Evolutionary conservation across 2,797 vertebrate genomes (phyloP), one percentile per base, ranked within the genome.

Genomic region (Delichon dasypus): DNA sequence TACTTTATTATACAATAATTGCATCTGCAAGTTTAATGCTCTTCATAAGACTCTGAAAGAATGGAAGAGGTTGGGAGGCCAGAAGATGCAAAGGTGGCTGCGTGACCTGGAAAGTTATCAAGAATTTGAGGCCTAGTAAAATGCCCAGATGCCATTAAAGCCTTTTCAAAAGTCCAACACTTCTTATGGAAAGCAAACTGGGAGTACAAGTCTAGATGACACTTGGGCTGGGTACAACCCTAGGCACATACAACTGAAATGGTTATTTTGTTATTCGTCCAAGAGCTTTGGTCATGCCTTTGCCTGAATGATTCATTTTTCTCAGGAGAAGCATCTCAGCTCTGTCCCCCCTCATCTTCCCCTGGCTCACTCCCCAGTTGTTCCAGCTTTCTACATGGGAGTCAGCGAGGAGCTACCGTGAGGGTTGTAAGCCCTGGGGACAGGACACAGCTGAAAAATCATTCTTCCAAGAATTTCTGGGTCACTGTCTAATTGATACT

Each of bases 401-500:
- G 88, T 83, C 79, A 57, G 71, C 1, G 23, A 98, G 92, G 71
- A 97, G 80, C 61, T 85, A 77, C 93, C 13, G 3, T 72, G 67
- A 87, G 68, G 78, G 82, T 93, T 95, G 81, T 61, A 94, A 89
- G 94, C 97, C 97, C 96, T 89, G 96, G 97, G 98, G 97, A 98
- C 47, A 95, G 83, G 92, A 94, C 88, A 83, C 77, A 97, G 96
- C 96, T 97, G 94, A 97, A 98, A 97, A 98, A 97, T 98, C 97
- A 97, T 97, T 98, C 98, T 98, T 98, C 98, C 98, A 98, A 98
- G 97, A 96, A 98, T 98, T 99, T 99, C 98, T 98, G 98, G 99
- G 98, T 99, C 98, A 98, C 94, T 98, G 98, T 98, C 98, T 99
- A 98, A 99, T 98, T 98, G 98, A 98, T 98, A 98, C 97, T 97